phyloP scores from a whole-genome alignment of 2,888 invertebrate genomes.

The Lamellibrachia columna region DNA sequence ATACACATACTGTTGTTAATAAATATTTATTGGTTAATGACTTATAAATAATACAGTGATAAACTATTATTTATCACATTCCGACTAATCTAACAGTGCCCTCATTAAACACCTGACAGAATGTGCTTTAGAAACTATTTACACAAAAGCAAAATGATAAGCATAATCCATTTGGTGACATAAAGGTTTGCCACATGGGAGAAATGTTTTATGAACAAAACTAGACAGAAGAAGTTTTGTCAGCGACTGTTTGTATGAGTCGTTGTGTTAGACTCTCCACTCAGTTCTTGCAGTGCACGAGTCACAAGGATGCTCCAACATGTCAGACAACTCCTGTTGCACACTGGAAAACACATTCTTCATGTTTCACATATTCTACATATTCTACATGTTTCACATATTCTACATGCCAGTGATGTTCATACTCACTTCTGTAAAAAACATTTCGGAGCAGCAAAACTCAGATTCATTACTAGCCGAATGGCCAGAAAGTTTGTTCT shows the following conservation, averaged over 20 bases:
- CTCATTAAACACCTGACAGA: background rate
- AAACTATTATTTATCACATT: background rate
- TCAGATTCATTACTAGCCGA: background rate
- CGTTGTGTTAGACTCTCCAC: background rate
- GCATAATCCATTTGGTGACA: background rate
- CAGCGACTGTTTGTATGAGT: background rate
- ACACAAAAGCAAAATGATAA: background rate
- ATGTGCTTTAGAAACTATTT: background rate
- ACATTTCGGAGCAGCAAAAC: background rate
- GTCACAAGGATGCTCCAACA: background rate
- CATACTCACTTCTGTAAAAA: background rate
- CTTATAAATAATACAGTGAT: background rate
- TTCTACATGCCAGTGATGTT: background rate
- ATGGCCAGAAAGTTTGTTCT: background rate
- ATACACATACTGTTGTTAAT: slow-evolving; percentile 1
- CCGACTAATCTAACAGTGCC: background rate
- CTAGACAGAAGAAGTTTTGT: background rate
- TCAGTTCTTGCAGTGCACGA: background rate
- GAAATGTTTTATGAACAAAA: background rate
- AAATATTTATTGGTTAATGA: slow-evolving; percentile 9
- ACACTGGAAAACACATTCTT: background rate
- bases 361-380: background rate
- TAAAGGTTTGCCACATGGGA: background rate
- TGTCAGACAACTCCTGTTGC: background rate
- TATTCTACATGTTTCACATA: background rate